A percentile compares a stretch with the other conserved stretches of the same genome.
Conservation (phyloP, 2,113 vertebrate species). For the Ceyx margarethae region DNA sequence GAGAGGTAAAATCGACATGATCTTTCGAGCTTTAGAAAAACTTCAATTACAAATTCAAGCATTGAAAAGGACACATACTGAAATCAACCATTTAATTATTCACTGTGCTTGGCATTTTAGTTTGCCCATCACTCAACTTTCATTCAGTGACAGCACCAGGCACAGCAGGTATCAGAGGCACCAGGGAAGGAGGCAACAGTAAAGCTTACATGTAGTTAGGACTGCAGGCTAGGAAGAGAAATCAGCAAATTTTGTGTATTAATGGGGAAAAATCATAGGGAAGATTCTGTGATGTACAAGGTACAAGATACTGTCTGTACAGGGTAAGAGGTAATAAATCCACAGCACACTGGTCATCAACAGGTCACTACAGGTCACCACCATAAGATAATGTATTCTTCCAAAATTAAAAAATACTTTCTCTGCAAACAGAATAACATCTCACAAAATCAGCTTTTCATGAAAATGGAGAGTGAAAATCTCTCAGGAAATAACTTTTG, state of each 20-base stretch:
- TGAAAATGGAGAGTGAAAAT: not conserved
- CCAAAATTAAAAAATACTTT: not conserved
- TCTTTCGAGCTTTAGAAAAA: not conserved
- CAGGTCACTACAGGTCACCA: not conserved
- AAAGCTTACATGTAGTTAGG: not conserved
- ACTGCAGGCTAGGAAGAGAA: not conserved
- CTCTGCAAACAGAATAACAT: not conserved
- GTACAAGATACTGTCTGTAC: not conserved
- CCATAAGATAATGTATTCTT: not conserved
- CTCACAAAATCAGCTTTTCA: not conserved
- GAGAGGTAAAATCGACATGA: not conserved
- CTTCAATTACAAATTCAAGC: not conserved
- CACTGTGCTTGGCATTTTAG: not conserved
- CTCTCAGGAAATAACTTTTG: conserved; percentile 15
- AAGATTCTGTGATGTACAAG: not conserved
- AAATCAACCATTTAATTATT: not conserved
- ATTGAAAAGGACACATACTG: not conserved
- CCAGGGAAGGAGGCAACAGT: not conserved
- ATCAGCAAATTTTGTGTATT: not conserved
- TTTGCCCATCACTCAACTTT: not conserved
- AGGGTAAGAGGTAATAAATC: not conserved
- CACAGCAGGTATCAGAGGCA: not conserved
- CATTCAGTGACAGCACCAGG: not conserved
- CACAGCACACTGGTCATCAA: not conserved
- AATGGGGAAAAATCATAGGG: not conserved